Evolutionary conservation across 2,113 vertebrate genomes (phyloP).

Genomic region (Mesembrinibis cayennensis): DNA sequence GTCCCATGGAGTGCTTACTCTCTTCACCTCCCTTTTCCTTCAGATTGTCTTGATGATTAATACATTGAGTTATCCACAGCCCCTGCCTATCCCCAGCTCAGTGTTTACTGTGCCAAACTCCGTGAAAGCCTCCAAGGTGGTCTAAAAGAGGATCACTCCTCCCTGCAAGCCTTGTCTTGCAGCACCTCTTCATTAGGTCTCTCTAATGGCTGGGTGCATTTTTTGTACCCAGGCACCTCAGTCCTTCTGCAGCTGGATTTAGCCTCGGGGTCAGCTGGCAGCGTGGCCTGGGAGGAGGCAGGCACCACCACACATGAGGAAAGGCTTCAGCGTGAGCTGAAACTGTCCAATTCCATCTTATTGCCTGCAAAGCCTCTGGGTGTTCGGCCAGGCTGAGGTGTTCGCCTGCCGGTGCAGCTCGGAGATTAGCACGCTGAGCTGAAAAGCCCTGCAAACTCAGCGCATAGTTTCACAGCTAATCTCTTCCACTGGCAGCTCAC

Average conservation of each 20-base stretch:
- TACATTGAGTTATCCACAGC: not conserved
- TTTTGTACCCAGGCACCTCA: not conserved
- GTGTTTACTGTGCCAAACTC: not conserved
- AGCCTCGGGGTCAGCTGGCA: not conserved
- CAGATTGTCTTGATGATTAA: not conserved
- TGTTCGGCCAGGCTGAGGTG: slow-evolving; percentile 5
- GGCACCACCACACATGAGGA: not conserved
- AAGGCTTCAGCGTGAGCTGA: not conserved
- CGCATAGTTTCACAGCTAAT: slow-evolving; percentile 54
- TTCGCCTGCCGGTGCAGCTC: not conserved
- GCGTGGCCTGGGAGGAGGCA: not conserved
- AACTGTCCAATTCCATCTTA: not conserved
- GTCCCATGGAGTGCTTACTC: not conserved
- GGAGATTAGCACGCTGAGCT: slow-evolving; percentile 26
- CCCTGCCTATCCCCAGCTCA: not conserved
- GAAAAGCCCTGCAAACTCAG: slow-evolving; percentile 53
- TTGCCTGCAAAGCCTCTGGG: not conserved
- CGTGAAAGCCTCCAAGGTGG: not conserved
- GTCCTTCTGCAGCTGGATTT: not conserved
- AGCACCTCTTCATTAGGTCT: not conserved
- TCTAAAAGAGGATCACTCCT: not conserved
- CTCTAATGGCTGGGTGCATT: not conserved
- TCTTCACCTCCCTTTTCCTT: not conserved
- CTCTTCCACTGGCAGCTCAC: slow-evolving; percentile 29
- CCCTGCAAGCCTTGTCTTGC: slow-evolving; percentile 52